phyloP scores from a whole-genome alignment of 2,113 vertebrate species.

The Melanostigma gelatinosum region DNA sequence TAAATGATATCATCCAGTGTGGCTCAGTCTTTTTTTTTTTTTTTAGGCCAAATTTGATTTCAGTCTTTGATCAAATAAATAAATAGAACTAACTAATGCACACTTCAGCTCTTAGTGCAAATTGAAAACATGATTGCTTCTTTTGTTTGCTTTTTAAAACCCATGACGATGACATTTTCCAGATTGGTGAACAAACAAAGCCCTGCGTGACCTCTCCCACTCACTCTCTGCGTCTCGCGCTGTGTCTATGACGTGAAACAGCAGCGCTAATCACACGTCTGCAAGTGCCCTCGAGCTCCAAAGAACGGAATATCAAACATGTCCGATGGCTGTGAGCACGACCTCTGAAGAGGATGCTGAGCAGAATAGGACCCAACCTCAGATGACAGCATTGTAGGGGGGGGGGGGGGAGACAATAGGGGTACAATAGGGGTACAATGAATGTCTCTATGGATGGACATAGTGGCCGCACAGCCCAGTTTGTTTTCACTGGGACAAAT shows the following conservation, averaged over 20 bases:
- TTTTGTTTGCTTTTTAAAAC: neutral
- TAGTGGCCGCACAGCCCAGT: neutral
- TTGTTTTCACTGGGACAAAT: neutral
- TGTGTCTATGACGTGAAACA: neutral
- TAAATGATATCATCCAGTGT: neutral
- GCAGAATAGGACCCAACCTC: conserved; percentile 27
- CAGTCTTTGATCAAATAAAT: neutral
- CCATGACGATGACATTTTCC: neutral
- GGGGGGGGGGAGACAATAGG: conserved; percentile 15
- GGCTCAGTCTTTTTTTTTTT: neutral
- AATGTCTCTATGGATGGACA: conserved; percentile 30
- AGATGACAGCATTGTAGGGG: conserved; percentile 47
- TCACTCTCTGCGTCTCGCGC: conserved; percentile 1
- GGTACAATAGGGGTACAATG: conserved; percentile 37
- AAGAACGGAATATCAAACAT: conserved; percentile 68
- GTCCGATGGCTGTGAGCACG: conserved; percentile 33
- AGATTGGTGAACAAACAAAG: neutral
- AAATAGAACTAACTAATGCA: neutral
- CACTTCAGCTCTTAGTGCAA: neutral
- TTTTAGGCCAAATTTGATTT: neutral
- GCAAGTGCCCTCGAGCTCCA: conserved; percentile 55
- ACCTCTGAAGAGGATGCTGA: conserved; percentile 69
- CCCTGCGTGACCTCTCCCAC: neutral
- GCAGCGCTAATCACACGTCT: conserved; percentile 54
- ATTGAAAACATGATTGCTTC: neutral